Conservation (phyloP, 92 coral and sea anemone species). For the Heteractis magnifica region DNA sequence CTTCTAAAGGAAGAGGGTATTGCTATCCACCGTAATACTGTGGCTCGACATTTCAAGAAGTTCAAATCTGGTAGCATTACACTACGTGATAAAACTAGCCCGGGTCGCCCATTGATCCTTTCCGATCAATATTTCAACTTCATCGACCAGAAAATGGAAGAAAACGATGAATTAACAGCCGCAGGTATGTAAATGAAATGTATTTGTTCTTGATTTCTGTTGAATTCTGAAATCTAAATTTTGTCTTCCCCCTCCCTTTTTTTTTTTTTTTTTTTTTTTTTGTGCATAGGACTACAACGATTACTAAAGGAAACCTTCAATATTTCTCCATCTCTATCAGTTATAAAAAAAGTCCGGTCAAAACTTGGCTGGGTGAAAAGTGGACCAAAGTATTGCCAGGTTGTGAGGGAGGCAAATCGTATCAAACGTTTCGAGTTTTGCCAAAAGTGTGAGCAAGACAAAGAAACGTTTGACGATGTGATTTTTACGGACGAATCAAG, state of each 20-base stretch:
- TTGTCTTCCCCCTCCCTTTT: background rate
- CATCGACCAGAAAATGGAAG: background rate
- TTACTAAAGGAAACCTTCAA: background rate
- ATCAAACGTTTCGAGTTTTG: slow-evolving; percentile 45
- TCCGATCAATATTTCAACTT: slow-evolving; percentile 1
- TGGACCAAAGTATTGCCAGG: slow-evolving; percentile 5
- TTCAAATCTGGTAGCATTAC: background rate
- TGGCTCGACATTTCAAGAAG: slow-evolving; percentile 9
- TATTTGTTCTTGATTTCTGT: background rate
- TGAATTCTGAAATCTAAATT: background rate
- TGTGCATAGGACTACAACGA: slow-evolving; percentile 3
- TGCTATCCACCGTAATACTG: slow-evolving; percentile 1
- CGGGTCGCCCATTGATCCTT: background rate
- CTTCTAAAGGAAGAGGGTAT: slow-evolving; percentile 10
- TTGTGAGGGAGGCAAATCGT: slow-evolving; percentile 33
- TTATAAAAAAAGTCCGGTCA: background rate
- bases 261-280: too few species aligned
- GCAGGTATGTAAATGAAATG: background rate
- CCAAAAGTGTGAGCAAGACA: slow-evolving; percentile 28
- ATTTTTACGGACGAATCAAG: slow-evolving; percentile 61
- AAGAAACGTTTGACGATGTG: slow-evolving; percentile 44
- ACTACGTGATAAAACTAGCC: background rate
- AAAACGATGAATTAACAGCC: background rate
- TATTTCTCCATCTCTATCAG: background rate
- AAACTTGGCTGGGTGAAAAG: slow-evolving; percentile 8